Conservation (phyloP, 2,888 invertebrate genomes). For the Nemurella pictetii region DNA sequence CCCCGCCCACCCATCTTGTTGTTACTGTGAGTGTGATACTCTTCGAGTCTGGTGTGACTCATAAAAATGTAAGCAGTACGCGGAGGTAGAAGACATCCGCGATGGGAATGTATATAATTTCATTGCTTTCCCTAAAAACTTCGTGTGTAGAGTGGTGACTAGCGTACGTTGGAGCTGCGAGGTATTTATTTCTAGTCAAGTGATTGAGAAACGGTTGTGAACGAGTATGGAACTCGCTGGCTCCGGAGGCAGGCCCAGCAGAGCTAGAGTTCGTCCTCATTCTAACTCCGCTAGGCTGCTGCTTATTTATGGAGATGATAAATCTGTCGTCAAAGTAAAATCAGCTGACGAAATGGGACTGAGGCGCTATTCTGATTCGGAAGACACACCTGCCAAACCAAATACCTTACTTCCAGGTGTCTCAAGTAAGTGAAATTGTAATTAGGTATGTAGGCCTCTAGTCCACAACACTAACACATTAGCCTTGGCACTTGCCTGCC, state of each 20-base stretch:
- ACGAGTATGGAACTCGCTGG: slow-evolving; percentile 17
- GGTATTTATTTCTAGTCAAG: neutral
- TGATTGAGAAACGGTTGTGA: neutral
- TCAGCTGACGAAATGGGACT: slow-evolving; percentile 45
- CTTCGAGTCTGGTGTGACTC: no score
- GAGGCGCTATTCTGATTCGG: slow-evolving; percentile 47
- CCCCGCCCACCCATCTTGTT: neutral
- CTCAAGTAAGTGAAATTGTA: slow-evolving; percentile 25
- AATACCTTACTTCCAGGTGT: slow-evolving; percentile 17
- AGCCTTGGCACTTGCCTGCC: slow-evolving; percentile 15
- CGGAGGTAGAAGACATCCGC: neutral
- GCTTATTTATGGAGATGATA: slow-evolving; percentile 41
- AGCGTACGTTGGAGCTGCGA: neutral
- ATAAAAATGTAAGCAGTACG: neutral
- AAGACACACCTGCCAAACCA: slow-evolving; percentile 44
- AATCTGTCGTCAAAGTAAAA: slow-evolving; percentile 37
- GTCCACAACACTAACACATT: neutral
- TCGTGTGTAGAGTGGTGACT: neutral
- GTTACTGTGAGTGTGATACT: neutral
- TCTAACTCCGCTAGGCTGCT: slow-evolving; percentile 34
- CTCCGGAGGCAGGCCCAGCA: slow-evolving; percentile 38
- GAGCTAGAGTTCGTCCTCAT: slow-evolving; percentile 37
- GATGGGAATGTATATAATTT: neutral
- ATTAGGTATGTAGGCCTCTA: slow-evolving; percentile 4
- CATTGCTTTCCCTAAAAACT: neutral